Base-by-base conservation (phyloP, 2,797 vertebrate species). In the Acomys russatus region DNA sequence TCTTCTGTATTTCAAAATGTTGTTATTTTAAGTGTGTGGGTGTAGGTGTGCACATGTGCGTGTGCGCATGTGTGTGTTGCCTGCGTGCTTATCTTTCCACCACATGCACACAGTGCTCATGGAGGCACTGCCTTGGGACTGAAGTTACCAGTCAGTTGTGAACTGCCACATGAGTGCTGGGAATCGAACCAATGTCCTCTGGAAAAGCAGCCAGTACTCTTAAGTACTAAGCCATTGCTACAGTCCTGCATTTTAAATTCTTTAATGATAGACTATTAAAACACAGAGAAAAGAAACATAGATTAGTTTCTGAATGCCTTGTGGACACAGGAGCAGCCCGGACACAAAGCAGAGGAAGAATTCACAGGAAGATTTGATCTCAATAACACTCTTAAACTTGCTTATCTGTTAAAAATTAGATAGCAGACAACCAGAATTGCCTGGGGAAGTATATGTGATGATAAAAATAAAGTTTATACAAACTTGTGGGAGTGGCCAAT, bases 341-440 rank as follows among this genome's bases (percentile, higher is more conserved):
- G 54, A 76, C 9, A 82, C 18, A 70, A 94, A 74, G 4, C 54
- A 92, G 91, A 78, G 35, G 68, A 90, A 94, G 33, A 71, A 94
- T 74, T 64, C n/a, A 76, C 44, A 93, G 79, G 71, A 6, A 86
- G 23, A 25, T 82, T 73, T 83, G 63, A 91, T 83, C 11, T 64
- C 73, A 73, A n/a, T 23, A 88, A 71, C 68, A 82, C 80, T 44
- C 70, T 49, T 76, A 33, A 94, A 90, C 33, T 59, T 17, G 33
- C 3, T 20, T n/a, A 38, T 9, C 61, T 77, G 18, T 11, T 17
- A 14, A 93, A 88, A 74, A 91, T 49, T 35, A 86, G 77, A 92
- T 92, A 14, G 10, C 35, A 94, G 85, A 25, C 11, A 79, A 79
- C 18, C 54, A 35, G 77, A 88, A 88, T 7, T 92, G 9, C 51